A percentile compares a stretch with the other conserved stretches of the same genome.
These are phyloP conservation scores for Triops longicaudatus DNA, from an alignment of 1,140 invertebrate species.

Conservation along the genomic window DNA sequence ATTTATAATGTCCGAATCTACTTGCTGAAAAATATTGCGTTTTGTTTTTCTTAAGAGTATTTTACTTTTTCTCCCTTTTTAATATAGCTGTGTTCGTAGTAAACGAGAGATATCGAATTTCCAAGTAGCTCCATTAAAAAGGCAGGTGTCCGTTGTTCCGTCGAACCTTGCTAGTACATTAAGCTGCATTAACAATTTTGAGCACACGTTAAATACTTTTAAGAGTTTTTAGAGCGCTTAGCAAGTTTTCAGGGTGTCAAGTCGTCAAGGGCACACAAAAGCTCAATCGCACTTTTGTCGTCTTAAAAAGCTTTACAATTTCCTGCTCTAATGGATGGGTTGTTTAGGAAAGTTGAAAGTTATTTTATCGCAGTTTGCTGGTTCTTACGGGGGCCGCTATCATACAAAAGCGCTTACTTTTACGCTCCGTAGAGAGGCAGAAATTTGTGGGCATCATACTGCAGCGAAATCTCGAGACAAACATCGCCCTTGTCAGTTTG, in stretches of 20 bases:
- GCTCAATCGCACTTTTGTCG: neutral
- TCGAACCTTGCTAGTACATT: too few relatives aligned
- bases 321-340: conserved; percentile 4
- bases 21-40: too few relatives aligned
- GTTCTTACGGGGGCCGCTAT: neutral
- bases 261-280: neutral
- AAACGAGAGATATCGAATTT: too few relatives aligned
- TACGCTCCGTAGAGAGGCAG: neutral
- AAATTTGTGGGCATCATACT: conserved; percentile 6
- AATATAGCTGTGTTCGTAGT: too few relatives aligned
- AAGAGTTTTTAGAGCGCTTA: neutral
- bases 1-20: too few relatives aligned
- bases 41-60: too few relatives aligned
- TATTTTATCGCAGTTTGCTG: conserved; percentile 10
- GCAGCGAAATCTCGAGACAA: neutral
- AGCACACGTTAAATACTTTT: neutral
- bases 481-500: conserved; percentile 14
- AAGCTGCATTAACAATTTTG: neutral
- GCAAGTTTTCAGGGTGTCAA: conserved; percentile 9
- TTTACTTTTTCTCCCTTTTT: too few relatives aligned
- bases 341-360: conserved; percentile 15
- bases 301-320: neutral
- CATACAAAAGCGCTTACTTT: neutral
- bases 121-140: too few relatives aligned
- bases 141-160: too few relatives aligned